Conservation (phyloP, 2,113 vertebrate genomes). For the Hippocampus guttulatus region DNA sequence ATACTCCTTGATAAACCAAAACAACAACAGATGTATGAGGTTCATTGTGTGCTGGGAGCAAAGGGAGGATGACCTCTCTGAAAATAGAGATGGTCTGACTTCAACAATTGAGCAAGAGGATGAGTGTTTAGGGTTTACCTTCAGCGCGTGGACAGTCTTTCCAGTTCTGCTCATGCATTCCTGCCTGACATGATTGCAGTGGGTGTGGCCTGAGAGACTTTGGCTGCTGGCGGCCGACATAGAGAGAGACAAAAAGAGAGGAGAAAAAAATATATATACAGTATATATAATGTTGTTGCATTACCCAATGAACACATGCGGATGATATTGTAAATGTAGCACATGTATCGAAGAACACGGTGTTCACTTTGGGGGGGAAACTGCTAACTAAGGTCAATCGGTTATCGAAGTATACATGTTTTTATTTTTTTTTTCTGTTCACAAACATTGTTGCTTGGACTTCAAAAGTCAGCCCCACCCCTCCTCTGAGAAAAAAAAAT, state of each 20-base stretch:
- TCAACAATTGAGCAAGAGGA: not conserved
- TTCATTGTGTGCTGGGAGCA: not conserved
- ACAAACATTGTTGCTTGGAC: conserved; percentile 60
- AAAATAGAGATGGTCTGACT: not conserved
- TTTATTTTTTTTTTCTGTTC: conserved; percentile 37
- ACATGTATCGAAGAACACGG: conserved; percentile 62
- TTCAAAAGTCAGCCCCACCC: conserved; percentile 23
- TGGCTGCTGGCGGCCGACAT: conserved; percentile 71
- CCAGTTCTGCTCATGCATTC: conserved; percentile 77
- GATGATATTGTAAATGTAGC: conserved; percentile 69
- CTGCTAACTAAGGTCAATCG: conserved; percentile 62
- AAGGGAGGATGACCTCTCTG: not conserved
- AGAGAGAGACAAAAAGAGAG: conserved; percentile 12
- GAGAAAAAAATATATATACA: not conserved
- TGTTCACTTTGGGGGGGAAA: conserved; percentile 50
- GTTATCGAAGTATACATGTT: conserved; percentile 48
- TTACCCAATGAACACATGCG: conserved; percentile 51
- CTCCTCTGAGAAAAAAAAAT: conserved; percentile 64
- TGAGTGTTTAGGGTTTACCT: not conserved
- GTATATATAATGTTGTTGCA: conserved; percentile 41
- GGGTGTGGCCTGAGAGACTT: conserved; percentile 74
- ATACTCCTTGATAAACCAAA: not conserved
- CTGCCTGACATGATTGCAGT: conserved; percentile 75
- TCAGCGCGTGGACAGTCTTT: conserved; percentile 56
- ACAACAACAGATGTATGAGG: not conserved